Conservation (phyloP, 2,888 invertebrate genomes). For the Hemaris fuciformis region DNA sequence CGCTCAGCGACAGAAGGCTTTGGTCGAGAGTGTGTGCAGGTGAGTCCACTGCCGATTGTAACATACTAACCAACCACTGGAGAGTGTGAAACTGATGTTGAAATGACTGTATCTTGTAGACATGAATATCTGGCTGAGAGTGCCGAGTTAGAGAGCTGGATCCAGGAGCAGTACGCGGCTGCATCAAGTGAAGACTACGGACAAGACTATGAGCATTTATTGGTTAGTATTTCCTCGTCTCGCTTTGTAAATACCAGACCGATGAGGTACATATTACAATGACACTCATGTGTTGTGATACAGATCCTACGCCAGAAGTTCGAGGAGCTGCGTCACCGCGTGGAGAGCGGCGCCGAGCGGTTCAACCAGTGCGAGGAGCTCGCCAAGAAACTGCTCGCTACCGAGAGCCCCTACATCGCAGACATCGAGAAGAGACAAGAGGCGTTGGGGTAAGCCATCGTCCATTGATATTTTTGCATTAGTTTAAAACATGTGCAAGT, state of each 20-base stretch:
- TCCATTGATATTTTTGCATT: not conserved
- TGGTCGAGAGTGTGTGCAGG: slow-evolving; percentile 94
- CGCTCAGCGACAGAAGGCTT: slow-evolving; percentile 88
- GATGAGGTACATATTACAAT: not conserved
- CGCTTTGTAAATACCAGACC: not conserved
- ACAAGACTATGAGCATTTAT: slow-evolving; percentile 94
- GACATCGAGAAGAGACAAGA: slow-evolving; percentile 94
- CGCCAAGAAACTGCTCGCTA: slow-evolving; percentile 92
- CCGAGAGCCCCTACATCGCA: slow-evolving; percentile 91
- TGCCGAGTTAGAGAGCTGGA: slow-evolving; percentile 95
- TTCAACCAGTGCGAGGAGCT: slow-evolving; percentile 95
- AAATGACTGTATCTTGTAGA: slow-evolving; percentile 49
- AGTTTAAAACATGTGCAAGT: too few relatives aligned
- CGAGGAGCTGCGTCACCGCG: slow-evolving; percentile 94
- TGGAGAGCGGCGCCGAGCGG: slow-evolving; percentile 94
- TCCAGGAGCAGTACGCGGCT: slow-evolving; percentile 92
- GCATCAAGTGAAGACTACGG: slow-evolving; percentile 97
- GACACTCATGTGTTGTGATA: not conserved
- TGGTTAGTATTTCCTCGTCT: slow-evolving; percentile 68
- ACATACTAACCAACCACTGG: not conserved
- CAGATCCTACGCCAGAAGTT: slow-evolving; percentile 93
- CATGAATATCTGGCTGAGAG: slow-evolving; percentile 96
- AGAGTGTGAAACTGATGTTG: not conserved
- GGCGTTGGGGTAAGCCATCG: slow-evolving; percentile 87
- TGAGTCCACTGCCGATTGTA: slow-evolving; percentile 22